phyloP scores from a whole-genome alignment of 2,113 vertebrate species.

The Grammomys dolichurus region DNA sequence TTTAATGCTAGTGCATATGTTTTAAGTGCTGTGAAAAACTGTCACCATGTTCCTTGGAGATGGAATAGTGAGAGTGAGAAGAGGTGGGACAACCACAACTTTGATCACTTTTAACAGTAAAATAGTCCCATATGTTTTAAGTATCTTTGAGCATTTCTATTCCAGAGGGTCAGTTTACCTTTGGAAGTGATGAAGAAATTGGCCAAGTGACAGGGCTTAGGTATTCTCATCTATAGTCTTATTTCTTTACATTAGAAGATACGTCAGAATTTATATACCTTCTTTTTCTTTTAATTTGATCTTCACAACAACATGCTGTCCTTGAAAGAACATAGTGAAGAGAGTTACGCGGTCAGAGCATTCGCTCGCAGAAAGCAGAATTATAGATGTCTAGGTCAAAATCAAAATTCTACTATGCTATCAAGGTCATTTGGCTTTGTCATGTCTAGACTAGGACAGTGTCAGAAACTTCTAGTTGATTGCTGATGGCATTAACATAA shows the following conservation, averaged over 20 bases:
- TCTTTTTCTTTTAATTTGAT: constrained; percentile 35
- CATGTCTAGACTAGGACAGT: background rate
- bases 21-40: constrained; percentile 28
- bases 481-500: constrained; percentile 32
- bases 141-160: background rate
- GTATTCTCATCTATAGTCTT: background rate
- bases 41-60: constrained; percentile 12
- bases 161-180: background rate
- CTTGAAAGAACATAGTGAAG: background rate
- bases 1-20: constrained; percentile 35
- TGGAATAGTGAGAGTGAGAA: background rate
- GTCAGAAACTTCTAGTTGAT: background rate
- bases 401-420: background rate
- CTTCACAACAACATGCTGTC: background rate
- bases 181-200: background rate
- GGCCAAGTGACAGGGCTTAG: background rate
- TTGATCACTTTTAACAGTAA: background rate
- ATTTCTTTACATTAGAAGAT: background rate
- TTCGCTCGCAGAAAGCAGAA: background rate
- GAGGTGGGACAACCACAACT: no score
- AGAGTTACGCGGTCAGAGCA: background rate
- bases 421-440: background rate
- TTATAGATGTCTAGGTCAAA: background rate
- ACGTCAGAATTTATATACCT: background rate
- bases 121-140: background rate